Conservation (phyloP, 1,140 invertebrate species). For the Mercenaria mercenaria region DNA sequence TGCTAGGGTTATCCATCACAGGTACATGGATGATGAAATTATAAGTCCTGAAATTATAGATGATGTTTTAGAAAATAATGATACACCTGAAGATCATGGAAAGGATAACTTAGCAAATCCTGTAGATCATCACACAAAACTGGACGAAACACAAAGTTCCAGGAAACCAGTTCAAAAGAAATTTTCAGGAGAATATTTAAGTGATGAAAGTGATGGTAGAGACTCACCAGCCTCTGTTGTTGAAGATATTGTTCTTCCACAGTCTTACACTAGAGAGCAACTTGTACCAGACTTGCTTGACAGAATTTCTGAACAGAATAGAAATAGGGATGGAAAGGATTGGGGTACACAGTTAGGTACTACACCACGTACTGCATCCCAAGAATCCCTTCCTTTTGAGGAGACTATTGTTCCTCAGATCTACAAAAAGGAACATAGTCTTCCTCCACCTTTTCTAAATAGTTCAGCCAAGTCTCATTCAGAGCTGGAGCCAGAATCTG, state of each 20-base stretch:
- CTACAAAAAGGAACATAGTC: neutral
- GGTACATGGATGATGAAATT: neutral
- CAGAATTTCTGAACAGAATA: neutral
- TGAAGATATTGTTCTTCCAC: neutral
- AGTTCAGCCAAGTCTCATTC: neutral
- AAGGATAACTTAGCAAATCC: neutral
- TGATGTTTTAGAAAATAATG: slow-evolving; percentile 6
- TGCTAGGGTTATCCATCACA: neutral
- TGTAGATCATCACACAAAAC: neutral
- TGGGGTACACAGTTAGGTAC: neutral
- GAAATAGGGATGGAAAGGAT: too few relatives aligned
- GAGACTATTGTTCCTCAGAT: neutral
- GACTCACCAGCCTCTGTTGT: neutral
- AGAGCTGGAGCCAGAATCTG: neutral
- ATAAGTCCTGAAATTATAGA: neutral
- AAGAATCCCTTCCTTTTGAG: neutral
- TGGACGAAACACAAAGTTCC: neutral
- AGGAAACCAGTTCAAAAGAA: neutral
- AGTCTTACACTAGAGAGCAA: neutral
- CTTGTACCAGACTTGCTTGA: neutral
- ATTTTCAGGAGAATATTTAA: too few relatives aligned
- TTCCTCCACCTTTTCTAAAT: neutral
- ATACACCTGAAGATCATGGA: neutral
- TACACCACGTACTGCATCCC: neutral
- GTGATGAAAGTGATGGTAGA: neutral